Conservation (phyloP, 2,113 vertebrate genomes). For the Bungarus multicinctus region DNA sequence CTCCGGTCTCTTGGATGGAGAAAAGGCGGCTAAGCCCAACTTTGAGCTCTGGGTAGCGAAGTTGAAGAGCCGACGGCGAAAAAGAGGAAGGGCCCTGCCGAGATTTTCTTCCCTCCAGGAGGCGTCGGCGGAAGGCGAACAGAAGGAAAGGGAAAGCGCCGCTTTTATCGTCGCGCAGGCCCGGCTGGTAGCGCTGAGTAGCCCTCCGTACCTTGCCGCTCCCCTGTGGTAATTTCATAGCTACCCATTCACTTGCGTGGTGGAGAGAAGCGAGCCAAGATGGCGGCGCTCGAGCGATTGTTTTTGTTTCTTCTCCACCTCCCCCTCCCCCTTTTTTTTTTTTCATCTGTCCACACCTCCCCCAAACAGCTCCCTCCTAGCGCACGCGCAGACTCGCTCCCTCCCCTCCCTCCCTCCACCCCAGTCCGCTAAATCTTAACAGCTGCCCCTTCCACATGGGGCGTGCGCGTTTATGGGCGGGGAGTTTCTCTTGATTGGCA, state of each 20-base stretch:
- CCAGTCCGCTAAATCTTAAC: neutral
- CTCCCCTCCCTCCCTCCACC: neutral
- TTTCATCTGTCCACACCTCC: neutral
- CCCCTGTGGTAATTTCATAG: conserved; percentile 65
- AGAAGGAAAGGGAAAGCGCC: neutral
- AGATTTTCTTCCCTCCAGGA: conserved; percentile 3
- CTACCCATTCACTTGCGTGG: conserved; percentile 71
- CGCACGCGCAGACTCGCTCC: neutral
- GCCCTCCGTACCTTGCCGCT: conserved; percentile 52
- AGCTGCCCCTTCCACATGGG: too few species aligned
- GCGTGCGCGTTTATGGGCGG: neutral
- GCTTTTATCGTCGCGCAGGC: conserved; percentile 49
- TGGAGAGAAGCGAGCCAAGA: conserved; percentile 77
- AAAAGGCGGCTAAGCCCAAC: conserved; percentile 42
- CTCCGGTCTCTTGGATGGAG: conserved; percentile 37
- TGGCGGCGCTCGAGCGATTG: conserved; percentile 81
- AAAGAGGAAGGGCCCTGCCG: conserved; percentile 44
- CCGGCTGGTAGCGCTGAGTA: conserved; percentile 42
- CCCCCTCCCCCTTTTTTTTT: conserved; percentile 12
- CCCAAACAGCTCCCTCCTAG: neutral
- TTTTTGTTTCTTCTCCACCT: conserved; percentile 77
- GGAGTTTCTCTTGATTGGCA: neutral
- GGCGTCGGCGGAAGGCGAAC: conserved; percentile 15
- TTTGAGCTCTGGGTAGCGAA: conserved; percentile 26
- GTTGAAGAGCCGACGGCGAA: conserved; percentile 26